A percentile compares a stretch with the other conserved stretches of the same genome.
These are phyloP conservation scores for Brienomyrus longianalis DNA, from an alignment of 2,113 vertebrate genomes.

Conservation along the genomic window DNA sequence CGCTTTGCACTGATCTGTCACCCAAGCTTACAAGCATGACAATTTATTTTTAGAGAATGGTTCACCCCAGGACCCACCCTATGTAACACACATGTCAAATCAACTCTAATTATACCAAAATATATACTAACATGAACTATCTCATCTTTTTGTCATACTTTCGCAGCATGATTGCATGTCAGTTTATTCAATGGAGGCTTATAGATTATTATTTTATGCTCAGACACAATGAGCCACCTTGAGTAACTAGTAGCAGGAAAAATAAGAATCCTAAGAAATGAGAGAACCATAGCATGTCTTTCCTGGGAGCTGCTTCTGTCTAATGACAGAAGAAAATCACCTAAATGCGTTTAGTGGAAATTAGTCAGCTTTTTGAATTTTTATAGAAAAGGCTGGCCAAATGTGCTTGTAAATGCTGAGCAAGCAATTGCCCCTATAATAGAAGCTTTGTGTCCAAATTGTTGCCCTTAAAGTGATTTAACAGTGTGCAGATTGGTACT, in stretches of 20 bases:
- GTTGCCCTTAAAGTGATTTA: slow-evolving; percentile 76
- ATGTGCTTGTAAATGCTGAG: slow-evolving; percentile 72
- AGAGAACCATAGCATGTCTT: background rate
- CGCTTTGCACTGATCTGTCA: background rate
- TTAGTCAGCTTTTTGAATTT: slow-evolving; percentile 43
- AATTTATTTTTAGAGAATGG: background rate
- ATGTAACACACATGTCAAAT: background rate
- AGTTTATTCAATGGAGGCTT: background rate
- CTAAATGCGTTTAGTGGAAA: slow-evolving; percentile 59
- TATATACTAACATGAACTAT: background rate
- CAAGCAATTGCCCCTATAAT: slow-evolving; percentile 73
- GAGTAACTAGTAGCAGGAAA: background rate
- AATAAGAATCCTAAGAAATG: background rate
- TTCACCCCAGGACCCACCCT: background rate
- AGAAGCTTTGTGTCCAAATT: slow-evolving; percentile 72
- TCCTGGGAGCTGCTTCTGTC: background rate
- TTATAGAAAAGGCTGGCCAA: slow-evolving; percentile 67
- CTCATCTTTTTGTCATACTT: background rate
- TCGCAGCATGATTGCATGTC: background rate
- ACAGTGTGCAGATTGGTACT: slow-evolving; percentile 66
- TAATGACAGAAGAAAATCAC: slow-evolving; percentile 22
- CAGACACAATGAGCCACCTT: background rate
- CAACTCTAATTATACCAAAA: background rate
- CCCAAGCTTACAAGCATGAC: background rate
- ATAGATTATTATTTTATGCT: background rate